Conservation (phyloP, 2,888 invertebrate genomes). For the Amaurobius ferox region DNA sequence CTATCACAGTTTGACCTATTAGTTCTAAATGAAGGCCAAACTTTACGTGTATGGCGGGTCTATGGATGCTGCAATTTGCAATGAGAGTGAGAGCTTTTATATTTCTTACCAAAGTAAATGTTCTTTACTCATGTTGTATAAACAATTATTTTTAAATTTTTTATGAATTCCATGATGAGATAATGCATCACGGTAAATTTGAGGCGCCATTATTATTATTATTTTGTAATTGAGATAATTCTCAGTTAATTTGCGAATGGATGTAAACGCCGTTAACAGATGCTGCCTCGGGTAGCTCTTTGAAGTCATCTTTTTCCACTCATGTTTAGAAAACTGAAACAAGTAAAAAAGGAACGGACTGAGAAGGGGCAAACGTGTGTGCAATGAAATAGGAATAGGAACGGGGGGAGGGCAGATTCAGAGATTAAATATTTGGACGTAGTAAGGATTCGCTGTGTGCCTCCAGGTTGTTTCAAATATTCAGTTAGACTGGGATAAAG, state of each 20-base stretch:
- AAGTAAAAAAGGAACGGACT: not conserved
- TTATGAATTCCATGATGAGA: too few species aligned
- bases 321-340: not conserved
- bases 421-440: slow-evolving; percentile 13
- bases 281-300: not conserved
- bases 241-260: not conserved
- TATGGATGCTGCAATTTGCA: too few species aligned
- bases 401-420: not conserved
- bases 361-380: not conserved
- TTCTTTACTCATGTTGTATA: too few species aligned
- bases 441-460: not conserved
- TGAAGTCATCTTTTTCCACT: not conserved
- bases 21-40: too few species aligned
- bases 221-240: not conserved
- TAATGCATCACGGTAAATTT: too few species aligned
- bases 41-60: too few species aligned
- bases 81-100: too few species aligned
- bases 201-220: too few species aligned
- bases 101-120: too few species aligned
- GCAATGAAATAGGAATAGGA: not conserved
- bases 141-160: too few species aligned
- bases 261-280: not conserved
- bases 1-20: too few species aligned
- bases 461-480: slow-evolving; percentile 3
- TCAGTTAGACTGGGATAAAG: not conserved